Evolutionary conservation across 2,888 invertebrate genomes (phyloP), one percentile per base, ranked within the genome.

Genomic region (Trichopria drosophilae): DNA sequence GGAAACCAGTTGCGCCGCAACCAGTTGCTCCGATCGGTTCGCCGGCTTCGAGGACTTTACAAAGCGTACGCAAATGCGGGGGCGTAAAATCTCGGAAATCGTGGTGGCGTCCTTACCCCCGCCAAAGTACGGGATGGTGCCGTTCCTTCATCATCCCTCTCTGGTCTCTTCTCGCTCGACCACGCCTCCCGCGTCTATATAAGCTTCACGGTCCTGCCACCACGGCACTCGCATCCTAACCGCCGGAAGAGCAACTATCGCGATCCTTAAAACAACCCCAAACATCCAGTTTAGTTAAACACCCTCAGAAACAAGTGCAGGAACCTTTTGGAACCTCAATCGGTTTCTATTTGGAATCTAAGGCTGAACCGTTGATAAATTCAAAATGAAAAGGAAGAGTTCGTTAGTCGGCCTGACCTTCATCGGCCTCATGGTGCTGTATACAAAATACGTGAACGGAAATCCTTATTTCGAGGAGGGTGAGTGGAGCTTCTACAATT

Each of bases 181-280:
- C 71, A 70, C 72, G 70, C 70, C 71, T 63, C 68, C 63, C 57
- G 55, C 58, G 63, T 67, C 72, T 73, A 73, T 73, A 73, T 69
- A 73, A 74, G 67, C 60, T 55, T 60, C 57, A 56, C 53, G 45
- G 53, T 54, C 57, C 59, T 45, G 55, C 53, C 57, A 60, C 61
- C 59, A 62, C 66, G 60, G 66, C 73, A 72, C 65, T 73, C 65
- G 67, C 66, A 64, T 57, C 57, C 64, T 63, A 63, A 61, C 58
- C 52, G 59, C 53, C 59, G 45, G 29, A 42, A 31, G 32, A 45
- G 44, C 15, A 20, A 24, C 23, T 24, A 19, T 24, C 20, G 39
- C 19, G 13, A 29, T 40, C 40, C 40, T 49, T 48, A 42, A 50
- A 53, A 19, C 40, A 39, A 39, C 42, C 7, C 23, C 28, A 6